Percentiles rank a stretch among this genome's conserved stretches.
These are phyloP conservation scores for Silurus glanis DNA, from an alignment of 2,113 vertebrate species.

Conservation along the genomic window DNA sequence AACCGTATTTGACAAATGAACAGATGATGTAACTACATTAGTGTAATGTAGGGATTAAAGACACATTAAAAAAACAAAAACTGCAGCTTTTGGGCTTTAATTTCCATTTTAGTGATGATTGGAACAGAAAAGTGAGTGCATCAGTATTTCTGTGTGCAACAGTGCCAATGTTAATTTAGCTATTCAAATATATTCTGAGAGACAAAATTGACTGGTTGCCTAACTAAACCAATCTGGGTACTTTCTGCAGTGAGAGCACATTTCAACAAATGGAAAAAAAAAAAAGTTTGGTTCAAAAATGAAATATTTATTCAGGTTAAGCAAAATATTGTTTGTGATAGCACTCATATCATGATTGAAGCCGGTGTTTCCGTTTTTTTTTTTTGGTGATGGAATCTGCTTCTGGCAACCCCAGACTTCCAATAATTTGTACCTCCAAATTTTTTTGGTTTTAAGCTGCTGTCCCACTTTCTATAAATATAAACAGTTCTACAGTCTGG, in stretches of 20 bases:
- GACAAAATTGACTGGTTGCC: not conserved
- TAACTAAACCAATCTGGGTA: not conserved
- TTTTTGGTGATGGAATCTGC: not conserved
- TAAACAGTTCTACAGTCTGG: not conserved
- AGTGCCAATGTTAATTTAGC: not conserved
- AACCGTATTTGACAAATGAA: not conserved
- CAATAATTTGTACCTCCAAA: not conserved
- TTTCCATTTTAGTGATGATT: not conserved
- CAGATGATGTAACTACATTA: not conserved
- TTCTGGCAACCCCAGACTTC: not conserved
- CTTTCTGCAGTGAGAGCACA: not conserved
- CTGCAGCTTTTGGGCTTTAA: not conserved
- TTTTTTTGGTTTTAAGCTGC: not conserved
- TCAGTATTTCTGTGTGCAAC: not conserved
- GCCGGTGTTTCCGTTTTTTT: not conserved
- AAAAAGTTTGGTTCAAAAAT: not conserved
- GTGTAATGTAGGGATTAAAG: not conserved
- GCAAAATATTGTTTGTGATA: not conserved
- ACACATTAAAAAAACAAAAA: not conserved
- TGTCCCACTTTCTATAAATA: not conserved
- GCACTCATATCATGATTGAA: not conserved
- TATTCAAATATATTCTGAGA: not conserved
- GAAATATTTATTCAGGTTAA: not conserved
- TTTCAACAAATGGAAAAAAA: not conserved
- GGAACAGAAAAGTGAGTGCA: not conserved